Conservation (phyloP, 2,888 invertebrate genomes). For the Scaptodrosophila latifasciaeformis region DNA sequence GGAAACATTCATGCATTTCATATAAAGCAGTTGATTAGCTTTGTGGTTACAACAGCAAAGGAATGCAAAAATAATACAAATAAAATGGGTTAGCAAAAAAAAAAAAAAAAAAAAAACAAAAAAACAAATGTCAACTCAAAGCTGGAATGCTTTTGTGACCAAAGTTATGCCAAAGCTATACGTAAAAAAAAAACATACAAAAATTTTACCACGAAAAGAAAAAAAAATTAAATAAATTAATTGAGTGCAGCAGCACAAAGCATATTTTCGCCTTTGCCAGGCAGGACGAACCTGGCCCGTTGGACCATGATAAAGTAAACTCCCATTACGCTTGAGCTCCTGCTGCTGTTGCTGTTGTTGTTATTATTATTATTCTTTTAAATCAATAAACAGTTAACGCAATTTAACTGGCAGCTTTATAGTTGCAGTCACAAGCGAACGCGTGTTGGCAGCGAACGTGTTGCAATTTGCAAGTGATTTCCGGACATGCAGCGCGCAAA, state of each 20-base stretch:
- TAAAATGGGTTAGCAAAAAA: too few relatives aligned
- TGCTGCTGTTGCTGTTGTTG: neutral
- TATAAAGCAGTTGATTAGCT: constrained; percentile 21
- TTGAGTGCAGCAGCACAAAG: constrained; percentile 54
- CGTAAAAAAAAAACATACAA: constrained; percentile 6
- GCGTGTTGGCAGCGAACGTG: too few relatives aligned
- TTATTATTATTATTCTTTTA: constrained; percentile 11
- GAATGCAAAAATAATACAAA: too few relatives aligned
- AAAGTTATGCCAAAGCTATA: constrained; percentile 14
- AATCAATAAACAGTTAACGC: constrained; percentile 30
- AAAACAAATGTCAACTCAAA: constrained; percentile 21
- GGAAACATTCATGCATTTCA: constrained; percentile 3
- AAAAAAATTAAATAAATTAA: constrained; percentile 32
- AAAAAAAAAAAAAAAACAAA: too few relatives aligned
- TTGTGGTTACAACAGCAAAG: neutral
- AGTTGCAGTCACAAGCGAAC: too few relatives aligned
- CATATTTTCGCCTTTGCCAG: constrained; percentile 41
- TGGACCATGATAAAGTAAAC: neutral
- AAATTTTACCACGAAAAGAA: constrained; percentile 31
- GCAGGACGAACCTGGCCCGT: too few relatives aligned
- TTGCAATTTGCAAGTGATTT: constrained; percentile 56
- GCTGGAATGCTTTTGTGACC: constrained; percentile 50
- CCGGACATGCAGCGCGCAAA: constrained; percentile 17
- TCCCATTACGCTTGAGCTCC: neutral
- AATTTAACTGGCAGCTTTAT: too few relatives aligned